These are phyloP conservation scores for Epinotia nisella DNA, from an alignment of 2,888 invertebrate genomes.

Conservation along the genomic window DNA sequence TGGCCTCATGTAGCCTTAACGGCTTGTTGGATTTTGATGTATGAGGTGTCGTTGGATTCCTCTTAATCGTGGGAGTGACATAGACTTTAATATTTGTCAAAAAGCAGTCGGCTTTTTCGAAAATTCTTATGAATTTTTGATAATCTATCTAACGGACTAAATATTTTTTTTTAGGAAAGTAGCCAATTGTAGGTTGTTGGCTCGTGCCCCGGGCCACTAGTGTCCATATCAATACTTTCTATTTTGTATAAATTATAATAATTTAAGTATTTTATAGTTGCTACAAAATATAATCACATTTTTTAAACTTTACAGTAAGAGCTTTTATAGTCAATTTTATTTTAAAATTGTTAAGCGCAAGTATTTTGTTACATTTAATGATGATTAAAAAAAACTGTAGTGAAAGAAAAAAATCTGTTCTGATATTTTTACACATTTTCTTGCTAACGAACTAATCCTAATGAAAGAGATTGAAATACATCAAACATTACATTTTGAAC, in stretches of 20 bases:
- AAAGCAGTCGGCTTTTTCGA: too few species aligned
- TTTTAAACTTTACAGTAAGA: slow-evolving; percentile 21
- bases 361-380: slow-evolving; percentile 4
- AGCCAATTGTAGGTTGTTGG: too few species aligned
- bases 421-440: background rate
- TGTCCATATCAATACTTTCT: slow-evolving; percentile 22
- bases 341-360: slow-evolving; percentile 22
- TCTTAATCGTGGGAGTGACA: too few species aligned
- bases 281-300: slow-evolving; percentile 26
- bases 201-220: too few species aligned
- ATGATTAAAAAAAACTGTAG: background rate
- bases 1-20: too few species aligned
- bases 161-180: too few species aligned
- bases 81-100: too few species aligned
- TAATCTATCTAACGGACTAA: too few species aligned
- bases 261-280: slow-evolving; percentile 5
- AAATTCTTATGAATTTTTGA: too few species aligned
- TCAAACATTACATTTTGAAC: too few species aligned
- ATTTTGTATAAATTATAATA: slow-evolving; percentile 24
- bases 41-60: too few species aligned
- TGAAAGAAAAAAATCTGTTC: background rate
- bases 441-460: background rate
- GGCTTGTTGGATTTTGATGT: too few species aligned
- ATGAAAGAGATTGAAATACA: background rate
- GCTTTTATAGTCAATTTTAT: slow-evolving; percentile 5